phyloP scores from a whole-genome alignment of 2,888 invertebrate species.

The Cantharis lateralis region DNA sequence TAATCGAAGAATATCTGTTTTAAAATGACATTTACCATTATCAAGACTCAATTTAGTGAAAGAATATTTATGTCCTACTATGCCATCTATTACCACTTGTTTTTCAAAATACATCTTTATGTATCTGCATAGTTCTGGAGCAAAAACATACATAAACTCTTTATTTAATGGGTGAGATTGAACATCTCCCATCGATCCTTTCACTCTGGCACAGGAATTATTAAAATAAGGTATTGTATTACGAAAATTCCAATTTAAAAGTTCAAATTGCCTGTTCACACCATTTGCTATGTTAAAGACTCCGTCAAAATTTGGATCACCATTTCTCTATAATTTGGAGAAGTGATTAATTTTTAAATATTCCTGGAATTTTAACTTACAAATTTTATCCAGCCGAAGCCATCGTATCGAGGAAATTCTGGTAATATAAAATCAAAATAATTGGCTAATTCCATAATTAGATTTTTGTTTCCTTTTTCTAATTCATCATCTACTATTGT shows the following conservation, averaged over 20 bases:
- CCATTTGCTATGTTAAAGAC: slow-evolving; percentile 79
- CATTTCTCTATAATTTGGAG: slow-evolving; percentile 67
- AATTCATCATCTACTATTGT: slow-evolving; percentile 71
- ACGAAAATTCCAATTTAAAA: slow-evolving; percentile 74
- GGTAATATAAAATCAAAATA: slow-evolving; percentile 60
- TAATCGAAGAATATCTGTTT: too few species aligned
- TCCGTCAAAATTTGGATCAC: slow-evolving; percentile 73
- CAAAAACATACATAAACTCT: slow-evolving; percentile 64
- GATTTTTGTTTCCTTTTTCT: slow-evolving; percentile 80
- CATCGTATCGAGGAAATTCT: slow-evolving; percentile 65
- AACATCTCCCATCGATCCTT: slow-evolving; percentile 81
- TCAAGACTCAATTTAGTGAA: slow-evolving; percentile 68
- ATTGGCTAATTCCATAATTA: slow-evolving; percentile 68
- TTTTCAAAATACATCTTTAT: slow-evolving; percentile 65
- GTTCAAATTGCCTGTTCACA: slow-evolving; percentile 67
- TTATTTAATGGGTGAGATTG: slow-evolving; percentile 69
- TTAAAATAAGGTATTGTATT: slow-evolving; percentile 60
- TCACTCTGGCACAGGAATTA: slow-evolving; percentile 64
- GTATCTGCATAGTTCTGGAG: slow-evolving; percentile 76
- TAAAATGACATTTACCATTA: slow-evolving; percentile 62
- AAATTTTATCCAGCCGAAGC: slow-evolving; percentile 85
- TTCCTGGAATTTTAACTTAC: slow-evolving; percentile 48
- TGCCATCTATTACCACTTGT: slow-evolving; percentile 62
- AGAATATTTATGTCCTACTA: slow-evolving; percentile 69
- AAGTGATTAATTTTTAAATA: neutral